Percentiles rank a stretch among this genome's conserved stretches.
These are phyloP conservation scores for Macrochelys suwanniensis DNA, from an alignment of 2,797 vertebrate genomes.

Conservation along the genomic window DNA sequence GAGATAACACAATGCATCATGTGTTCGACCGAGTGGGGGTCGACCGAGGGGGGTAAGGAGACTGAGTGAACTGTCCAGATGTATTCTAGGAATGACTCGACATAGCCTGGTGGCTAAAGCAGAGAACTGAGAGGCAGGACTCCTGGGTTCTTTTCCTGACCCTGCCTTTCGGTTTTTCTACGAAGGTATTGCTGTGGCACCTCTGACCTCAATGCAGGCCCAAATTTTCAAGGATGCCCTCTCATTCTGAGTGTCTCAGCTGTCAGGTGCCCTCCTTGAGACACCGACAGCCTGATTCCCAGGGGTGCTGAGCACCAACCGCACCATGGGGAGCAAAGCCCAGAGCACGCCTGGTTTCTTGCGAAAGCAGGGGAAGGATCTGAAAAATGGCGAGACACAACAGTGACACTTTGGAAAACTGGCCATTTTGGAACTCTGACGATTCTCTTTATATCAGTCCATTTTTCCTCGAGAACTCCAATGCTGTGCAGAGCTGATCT, in stretches of 20 bases:
- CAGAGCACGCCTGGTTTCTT: not conserved
- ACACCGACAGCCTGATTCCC: not conserved
- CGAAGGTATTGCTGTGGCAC: not conserved
- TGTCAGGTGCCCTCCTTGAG: not conserved
- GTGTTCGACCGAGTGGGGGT: too few species aligned
- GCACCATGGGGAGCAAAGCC: not conserved
- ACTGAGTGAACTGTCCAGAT: not conserved
- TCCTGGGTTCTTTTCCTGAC: not conserved
- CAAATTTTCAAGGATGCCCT: not conserved
- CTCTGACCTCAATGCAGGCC: not conserved
- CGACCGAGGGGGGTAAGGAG: not conserved
- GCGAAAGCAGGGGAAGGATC: not conserved
- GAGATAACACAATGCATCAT: accelerated
- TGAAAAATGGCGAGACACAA: not conserved
- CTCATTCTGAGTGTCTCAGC: not conserved
- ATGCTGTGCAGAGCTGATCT: not conserved
- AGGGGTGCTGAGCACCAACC: not conserved
- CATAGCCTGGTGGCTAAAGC: not conserved
- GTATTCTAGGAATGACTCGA: not conserved
- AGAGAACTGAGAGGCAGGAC: accelerated
- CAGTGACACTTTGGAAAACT: not conserved
- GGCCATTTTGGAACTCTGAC: not conserved
- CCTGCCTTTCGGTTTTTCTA: not conserved
- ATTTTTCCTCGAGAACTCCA: not conserved
- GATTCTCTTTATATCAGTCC: not conserved